phyloP scores from a whole-genome alignment of 2,888 invertebrate genomes.

The Mesorhabditis sp. region DNA sequence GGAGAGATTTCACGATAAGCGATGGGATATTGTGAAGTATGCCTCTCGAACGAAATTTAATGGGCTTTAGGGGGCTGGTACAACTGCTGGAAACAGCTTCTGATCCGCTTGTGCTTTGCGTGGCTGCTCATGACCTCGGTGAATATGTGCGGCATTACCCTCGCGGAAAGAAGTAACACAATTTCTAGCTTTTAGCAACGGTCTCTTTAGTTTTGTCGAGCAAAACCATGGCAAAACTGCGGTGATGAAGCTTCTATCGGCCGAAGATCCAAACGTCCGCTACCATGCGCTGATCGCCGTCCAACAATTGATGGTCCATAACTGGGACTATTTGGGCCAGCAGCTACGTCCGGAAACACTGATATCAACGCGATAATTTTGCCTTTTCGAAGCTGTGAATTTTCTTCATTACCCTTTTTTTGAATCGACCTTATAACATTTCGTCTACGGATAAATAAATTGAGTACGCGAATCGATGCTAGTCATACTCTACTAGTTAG shows the following conservation, averaged over 20 bases:
- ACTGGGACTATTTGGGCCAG: slow-evolving; percentile 84
- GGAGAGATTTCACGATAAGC: slow-evolving; percentile 86
- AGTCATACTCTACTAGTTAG: too few species aligned
- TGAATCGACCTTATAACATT: too few species aligned
- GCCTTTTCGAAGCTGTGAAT: too few species aligned
- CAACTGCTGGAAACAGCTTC: slow-evolving; percentile 83
- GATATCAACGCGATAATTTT: too few species aligned
- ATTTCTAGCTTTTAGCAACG: neutral
- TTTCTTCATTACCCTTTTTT: too few species aligned
- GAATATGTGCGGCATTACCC: slow-evolving; percentile 95
- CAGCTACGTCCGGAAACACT: slow-evolving; percentile 60
- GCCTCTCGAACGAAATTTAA: slow-evolving; percentile 53
- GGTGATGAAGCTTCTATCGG: slow-evolving; percentile 90
- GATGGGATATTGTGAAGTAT: slow-evolving; percentile 81
- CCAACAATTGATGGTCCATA: slow-evolving; percentile 98
- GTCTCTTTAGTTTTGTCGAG: slow-evolving; percentile 75
- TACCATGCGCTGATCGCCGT: slow-evolving; percentile 95
- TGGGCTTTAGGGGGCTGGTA: slow-evolving; percentile 70
- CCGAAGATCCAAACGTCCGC: slow-evolving; percentile 94
- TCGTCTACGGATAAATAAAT: too few species aligned
- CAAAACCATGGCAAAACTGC: slow-evolving; percentile 93
- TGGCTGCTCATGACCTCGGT: slow-evolving; percentile 94
- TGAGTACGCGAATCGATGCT: too few species aligned
- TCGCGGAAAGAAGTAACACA: slow-evolving; percentile 72
- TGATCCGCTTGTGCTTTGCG: slow-evolving; percentile 88